Base-by-base conservation (phyloP, 2,113 vertebrate genomes). In the Typhlomys cinereus region DNA sequence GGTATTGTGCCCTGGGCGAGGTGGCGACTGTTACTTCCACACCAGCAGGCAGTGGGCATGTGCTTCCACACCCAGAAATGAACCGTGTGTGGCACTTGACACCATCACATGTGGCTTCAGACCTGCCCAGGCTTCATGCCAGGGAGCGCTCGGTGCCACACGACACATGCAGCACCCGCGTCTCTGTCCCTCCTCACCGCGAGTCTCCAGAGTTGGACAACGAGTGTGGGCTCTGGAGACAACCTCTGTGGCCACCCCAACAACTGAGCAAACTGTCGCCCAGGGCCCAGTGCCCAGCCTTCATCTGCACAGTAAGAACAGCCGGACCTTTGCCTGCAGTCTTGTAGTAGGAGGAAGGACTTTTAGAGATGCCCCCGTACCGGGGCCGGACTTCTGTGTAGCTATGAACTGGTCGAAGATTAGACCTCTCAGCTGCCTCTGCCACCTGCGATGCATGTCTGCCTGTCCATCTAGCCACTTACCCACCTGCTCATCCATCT, bases 1-100 rank as follows among this genome's bases (percentile, higher is more conserved):
- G 23, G 31, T 36, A 2, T 10, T 69, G 13, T n/a, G n/a, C n/a
- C 2, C 14, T n/a, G 23, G 50, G 18, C 21, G 2, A n/a, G 5
- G 44, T 27, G 23, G 46, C 39, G 61, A 36, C 62, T 34, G 62
- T 12, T 13, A 29, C 62, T 69, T n/a, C 27, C 44, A 29, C 7
- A 44, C 13, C 4, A 5, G 0, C 1, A 1, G 9, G 31, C 0
- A 5, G 54, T 64, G 2, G 1, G 23, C 67, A 12, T 20, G 17
- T 13, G 21, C 48, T 57, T 90, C 8, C 62, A 39, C 0, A 46
- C 17, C 79, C 4, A 52, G 12, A 25, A 23, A 20, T 3, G n/a
- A n/a, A n/a, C n/a, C n/a, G n/a, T 9, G 52, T 2, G 0, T 4
- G 0, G 6, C 14, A 39, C 1, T 27, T 52, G n/a, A n/a, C 34